Evolutionary conservation across 2,888 invertebrate genomes (phyloP).

Genomic region (Caenorhabditis panamensis): DNA sequence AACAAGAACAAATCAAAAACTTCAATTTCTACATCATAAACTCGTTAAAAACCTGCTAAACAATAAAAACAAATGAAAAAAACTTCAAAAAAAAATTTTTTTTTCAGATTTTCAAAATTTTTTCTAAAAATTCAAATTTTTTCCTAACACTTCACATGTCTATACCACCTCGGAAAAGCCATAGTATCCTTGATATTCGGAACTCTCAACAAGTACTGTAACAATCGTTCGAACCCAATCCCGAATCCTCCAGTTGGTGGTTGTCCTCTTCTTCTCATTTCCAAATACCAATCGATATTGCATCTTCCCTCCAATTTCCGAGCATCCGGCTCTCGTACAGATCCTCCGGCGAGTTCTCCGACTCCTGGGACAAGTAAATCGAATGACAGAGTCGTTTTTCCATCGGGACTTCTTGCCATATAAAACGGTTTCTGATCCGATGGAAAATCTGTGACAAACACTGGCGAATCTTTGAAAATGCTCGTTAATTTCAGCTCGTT

Average conservation of each 20-base stretch:
- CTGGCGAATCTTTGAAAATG: constrained; percentile 84
- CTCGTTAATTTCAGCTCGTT: constrained; percentile 72
- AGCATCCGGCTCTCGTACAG: constrained; percentile 90
- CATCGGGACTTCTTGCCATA: constrained; percentile 85
- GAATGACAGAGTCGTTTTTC: constrained; percentile 83
- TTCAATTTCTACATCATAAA: no score
- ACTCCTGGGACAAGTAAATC: constrained; percentile 92
- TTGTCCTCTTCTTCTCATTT: constrained; percentile 88
- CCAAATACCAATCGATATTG: constrained; percentile 73
- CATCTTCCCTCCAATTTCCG: constrained; percentile 83
- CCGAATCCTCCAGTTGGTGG: constrained; percentile 96
- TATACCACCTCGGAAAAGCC: constrained; percentile 94
- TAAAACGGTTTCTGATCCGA: constrained; percentile 94
- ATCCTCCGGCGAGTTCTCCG: constrained; percentile 96
- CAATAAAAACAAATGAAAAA: no score
- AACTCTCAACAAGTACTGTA: constrained; percentile 87
- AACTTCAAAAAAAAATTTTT: no score
- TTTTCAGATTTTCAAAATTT: neutral
- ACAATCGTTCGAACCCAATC: constrained; percentile 92
- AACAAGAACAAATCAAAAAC: no score
- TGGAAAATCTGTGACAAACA: constrained; percentile 94
- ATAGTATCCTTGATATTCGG: constrained; percentile 94
- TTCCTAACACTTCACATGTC: constrained; percentile 79
- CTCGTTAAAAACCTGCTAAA: no score
- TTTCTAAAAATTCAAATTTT: neutral